Evolutionary conservation across 2,797 vertebrate genomes (phyloP).

Genomic region (Hozukius guyotensis): DNA sequence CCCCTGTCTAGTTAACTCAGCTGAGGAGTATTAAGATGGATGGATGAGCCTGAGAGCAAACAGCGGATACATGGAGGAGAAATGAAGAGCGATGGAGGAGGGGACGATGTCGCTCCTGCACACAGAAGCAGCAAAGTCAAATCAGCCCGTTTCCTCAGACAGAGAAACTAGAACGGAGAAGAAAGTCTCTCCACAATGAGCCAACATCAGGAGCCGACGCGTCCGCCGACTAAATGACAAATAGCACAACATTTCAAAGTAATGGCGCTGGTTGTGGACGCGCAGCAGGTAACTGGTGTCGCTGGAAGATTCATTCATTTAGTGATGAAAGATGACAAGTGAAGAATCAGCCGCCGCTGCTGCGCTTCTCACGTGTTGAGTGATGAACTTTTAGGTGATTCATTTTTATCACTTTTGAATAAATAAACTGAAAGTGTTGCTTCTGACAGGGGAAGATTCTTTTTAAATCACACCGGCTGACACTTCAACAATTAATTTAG

Average conservation of each 20-base stretch:
- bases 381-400: background rate
- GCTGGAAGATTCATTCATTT: background rate
- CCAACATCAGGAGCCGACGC: background rate
- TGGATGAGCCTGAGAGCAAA: slow-evolving; percentile 9
- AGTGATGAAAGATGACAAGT: background rate
- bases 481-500: background rate
- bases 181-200: background rate
- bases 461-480: background rate
- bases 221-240: background rate
- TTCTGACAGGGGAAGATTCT: background rate
- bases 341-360: background rate
- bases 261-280: background rate
- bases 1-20: slow-evolving; percentile 7
- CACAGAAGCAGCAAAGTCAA: background rate
- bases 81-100: slow-evolving; percentile 31
- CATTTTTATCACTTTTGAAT: background rate
- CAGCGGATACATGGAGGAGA: background rate
- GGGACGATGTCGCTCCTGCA: background rate
- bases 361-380: background rate
- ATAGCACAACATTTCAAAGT: background rate
- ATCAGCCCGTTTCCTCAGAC: background rate
- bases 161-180: background rate
- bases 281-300: background rate
- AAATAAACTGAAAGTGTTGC: background rate
- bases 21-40: slow-evolving; percentile 39